phyloP scores from a whole-genome alignment of 2,888 invertebrate species.

The Diaperis boleti region DNA sequence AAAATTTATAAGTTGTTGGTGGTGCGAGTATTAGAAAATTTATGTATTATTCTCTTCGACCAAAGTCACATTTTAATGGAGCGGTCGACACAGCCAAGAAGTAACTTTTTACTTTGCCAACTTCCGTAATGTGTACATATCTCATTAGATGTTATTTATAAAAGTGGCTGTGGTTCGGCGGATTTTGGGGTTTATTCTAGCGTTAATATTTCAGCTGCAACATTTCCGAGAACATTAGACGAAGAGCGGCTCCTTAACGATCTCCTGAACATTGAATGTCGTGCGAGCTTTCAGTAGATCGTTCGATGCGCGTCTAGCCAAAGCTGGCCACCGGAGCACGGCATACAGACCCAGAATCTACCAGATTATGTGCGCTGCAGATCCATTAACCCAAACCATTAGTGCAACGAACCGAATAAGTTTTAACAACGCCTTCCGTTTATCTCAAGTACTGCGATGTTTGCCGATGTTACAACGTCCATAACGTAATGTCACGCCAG shows the following conservation, averaged over 20 bases:
- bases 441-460: slow-evolving; percentile 40
- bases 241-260: background rate
- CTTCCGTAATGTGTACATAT: slow-evolving; percentile 50
- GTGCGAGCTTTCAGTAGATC: slow-evolving; percentile 19
- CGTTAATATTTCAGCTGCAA: slow-evolving; percentile 24
- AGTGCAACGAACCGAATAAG: slow-evolving; percentile 46
- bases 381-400: slow-evolving; percentile 45
- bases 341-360: slow-evolving; percentile 36
- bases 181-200: slow-evolving; percentile 38
- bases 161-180: slow-evolving; percentile 43
- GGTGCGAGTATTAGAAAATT: slow-evolving; percentile 26
- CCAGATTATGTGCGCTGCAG: slow-evolving; percentile 42
- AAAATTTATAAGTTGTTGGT: slow-evolving; percentile 28
- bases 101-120: slow-evolving; percentile 50
- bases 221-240: background rate
- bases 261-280: slow-evolving; percentile 10
- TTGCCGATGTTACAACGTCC: slow-evolving; percentile 33
- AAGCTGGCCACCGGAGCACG: slow-evolving; percentile 38
- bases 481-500: slow-evolving; percentile 17
- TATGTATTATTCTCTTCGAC: slow-evolving; percentile 28
- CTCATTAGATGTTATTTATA: slow-evolving; percentile 52
- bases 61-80: slow-evolving; percentile 35
- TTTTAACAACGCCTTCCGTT: slow-evolving; percentile 46
- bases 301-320: slow-evolving; percentile 18
- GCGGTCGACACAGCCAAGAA: slow-evolving; percentile 31